phyloP scores from a whole-genome alignment of 2,888 invertebrate species.

The Atrina japonica region DNA sequence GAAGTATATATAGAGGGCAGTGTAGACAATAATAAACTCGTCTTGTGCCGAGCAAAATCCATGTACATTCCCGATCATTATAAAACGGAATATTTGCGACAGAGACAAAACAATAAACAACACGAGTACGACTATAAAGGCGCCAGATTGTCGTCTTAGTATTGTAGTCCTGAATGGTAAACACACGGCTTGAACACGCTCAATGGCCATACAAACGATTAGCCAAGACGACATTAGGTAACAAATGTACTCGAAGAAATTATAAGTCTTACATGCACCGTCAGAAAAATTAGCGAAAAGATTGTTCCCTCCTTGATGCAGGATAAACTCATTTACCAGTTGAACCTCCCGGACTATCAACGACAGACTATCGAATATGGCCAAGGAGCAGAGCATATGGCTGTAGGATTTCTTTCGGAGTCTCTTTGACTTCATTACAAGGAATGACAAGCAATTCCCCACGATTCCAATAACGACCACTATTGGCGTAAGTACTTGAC shows the following conservation, averaged over 20 bases:
- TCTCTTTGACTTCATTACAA: constrained; percentile 74
- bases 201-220: constrained; percentile 77
- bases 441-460: constrained; percentile 72
- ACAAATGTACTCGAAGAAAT: constrained; percentile 70
- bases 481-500: constrained; percentile 69
- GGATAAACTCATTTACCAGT: constrained; percentile 56
- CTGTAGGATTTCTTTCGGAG: constrained; percentile 76
- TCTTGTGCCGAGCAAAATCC: constrained; percentile 53
- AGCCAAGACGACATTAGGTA: constrained; percentile 77
- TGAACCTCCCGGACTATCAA: constrained; percentile 60
- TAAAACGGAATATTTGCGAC: constrained; percentile 72
- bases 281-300: constrained; percentile 61
- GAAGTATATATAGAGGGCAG: constrained; percentile 69
- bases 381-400: constrained; percentile 75
- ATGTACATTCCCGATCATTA: constrained; percentile 59
- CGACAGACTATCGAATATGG: constrained; percentile 74
- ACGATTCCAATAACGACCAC: constrained; percentile 72
- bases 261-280: constrained; percentile 70
- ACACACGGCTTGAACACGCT: constrained; percentile 74
- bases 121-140: constrained; percentile 65
- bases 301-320: constrained; percentile 28
- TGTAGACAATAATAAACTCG: constrained; percentile 59
- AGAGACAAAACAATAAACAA: constrained; percentile 66
- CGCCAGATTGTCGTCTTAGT: constrained; percentile 69
- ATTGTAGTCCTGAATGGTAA: constrained; percentile 73